Evolutionary conservation across 2,888 invertebrate species (phyloP).

Genomic region (Apamea monoglypha): DNA sequence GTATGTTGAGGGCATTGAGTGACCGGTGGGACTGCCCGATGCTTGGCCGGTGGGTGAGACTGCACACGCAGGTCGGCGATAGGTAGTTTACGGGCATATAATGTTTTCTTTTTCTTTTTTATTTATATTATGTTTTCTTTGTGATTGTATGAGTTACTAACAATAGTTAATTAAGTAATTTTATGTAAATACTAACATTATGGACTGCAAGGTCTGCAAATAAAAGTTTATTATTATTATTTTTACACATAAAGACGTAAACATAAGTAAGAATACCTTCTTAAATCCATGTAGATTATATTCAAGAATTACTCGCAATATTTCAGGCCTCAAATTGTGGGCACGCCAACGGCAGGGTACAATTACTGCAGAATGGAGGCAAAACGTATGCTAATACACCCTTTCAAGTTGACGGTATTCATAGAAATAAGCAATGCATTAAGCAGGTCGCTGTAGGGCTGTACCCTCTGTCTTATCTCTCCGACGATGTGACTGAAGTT

Average conservation of each 20-base stretch:
- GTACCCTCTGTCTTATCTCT: constrained; percentile 19
- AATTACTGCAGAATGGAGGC: constrained; percentile 51
- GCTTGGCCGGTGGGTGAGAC: too few relatives aligned
- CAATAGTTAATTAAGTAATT: too few relatives aligned
- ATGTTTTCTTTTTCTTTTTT: too few relatives aligned
- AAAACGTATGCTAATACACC: constrained; percentile 64
- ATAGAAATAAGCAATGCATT: constrained; percentile 59
- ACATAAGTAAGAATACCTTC: not conserved
- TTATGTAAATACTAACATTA: too few relatives aligned
- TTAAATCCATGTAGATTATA: not conserved
- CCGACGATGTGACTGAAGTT: not conserved
- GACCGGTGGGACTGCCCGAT: too few relatives aligned
- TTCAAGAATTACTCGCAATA: constrained; percentile 34
- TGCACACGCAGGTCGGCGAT: too few relatives aligned
- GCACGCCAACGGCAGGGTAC: constrained; percentile 26
- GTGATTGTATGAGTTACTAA: too few relatives aligned
- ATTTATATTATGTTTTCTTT: too few relatives aligned
- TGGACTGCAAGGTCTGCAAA: too few relatives aligned
- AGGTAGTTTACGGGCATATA: too few relatives aligned
- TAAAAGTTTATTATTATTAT: too few relatives aligned
- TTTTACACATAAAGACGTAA: not conserved
- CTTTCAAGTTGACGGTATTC: constrained; percentile 63
- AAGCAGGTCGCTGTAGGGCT: constrained; percentile 45
- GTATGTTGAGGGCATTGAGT: too few relatives aligned
- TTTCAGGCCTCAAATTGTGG: constrained; percentile 41